These are phyloP conservation scores for Muntiacus reevesi DNA, from an alignment of 2,113 vertebrate species.

Conservation along the genomic window DNA sequence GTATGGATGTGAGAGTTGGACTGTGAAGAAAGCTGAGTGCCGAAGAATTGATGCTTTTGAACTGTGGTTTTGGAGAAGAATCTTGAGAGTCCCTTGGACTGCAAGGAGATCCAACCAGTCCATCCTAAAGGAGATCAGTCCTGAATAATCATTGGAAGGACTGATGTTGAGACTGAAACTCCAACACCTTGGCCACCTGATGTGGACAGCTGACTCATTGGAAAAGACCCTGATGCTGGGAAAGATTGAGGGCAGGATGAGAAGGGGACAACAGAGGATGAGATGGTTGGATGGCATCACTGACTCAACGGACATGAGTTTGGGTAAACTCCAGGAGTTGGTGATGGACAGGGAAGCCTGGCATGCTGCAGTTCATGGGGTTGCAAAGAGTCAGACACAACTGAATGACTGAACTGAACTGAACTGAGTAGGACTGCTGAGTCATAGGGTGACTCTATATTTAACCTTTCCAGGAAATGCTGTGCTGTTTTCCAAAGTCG, in stretches of 20 bases:
- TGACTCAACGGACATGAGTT: not conserved
- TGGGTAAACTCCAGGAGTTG: not conserved
- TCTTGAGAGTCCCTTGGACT: not conserved
- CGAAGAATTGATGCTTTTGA: not conserved
- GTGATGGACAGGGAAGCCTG: not conserved
- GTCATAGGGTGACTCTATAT: not conserved
- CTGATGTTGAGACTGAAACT: not conserved
- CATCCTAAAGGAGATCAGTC: not conserved
- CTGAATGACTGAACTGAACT: not conserved
- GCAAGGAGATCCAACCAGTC: not conserved
- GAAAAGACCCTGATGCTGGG: not conserved
- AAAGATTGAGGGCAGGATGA: not conserved
- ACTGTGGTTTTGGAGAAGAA: not conserved
- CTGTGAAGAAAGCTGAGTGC: not conserved
- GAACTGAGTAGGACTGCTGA: not conserved
- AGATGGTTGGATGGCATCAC: not conserved
- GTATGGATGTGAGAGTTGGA: not conserved
- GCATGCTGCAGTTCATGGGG: not conserved
- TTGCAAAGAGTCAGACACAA: rapidly evolving
- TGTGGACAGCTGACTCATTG: not conserved
- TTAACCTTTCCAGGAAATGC: not conserved
- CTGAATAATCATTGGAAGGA: not conserved
- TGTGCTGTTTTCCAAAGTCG: not conserved
- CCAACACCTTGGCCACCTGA: not conserved
- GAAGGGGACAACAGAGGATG: not conserved